Base-by-base conservation (phyloP, 2,888 invertebrate species). In the Macropis europaea region DNA sequence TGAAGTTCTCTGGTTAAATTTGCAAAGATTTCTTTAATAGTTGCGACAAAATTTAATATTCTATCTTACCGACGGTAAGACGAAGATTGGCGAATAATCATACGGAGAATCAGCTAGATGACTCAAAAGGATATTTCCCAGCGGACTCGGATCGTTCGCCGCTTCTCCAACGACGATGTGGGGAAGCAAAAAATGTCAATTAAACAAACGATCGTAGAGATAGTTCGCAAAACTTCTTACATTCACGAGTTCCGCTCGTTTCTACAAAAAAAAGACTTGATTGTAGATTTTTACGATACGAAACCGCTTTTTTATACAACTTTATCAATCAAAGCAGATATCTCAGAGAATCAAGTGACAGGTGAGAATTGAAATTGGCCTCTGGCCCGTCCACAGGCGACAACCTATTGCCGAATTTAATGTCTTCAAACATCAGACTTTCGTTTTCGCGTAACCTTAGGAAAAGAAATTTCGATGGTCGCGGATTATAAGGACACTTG, bases 61-160 rank as follows among this genome's bases (percentile, higher is more conserved):
- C 79, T 79, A 6, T 72, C 36, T 81, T 79, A 79, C 78, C 81
- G 79, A 63, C 72, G 11, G 78, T 30, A 63, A 77, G 26, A 40
- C 3, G 43, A 56, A 45, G 63, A 61, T 57, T n/a, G 45, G 38
- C 42, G 42, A 72, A 59, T n/a, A 67, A 77, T 77, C 54, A 26
- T 75, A 2, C 43, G 43, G 30, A 43, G 38, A 57, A 26, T 40
- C 80, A 45, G 64, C 30, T 64, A 79, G 79, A 81, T 75, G 79
- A 77, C 79, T 69, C 78, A 66, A 75, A 72, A 32, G 43, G 52
- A 61, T 43, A 30, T 54, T 70, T 76, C 68, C 22, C 15, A 24
- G 24, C 13, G 13, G 3, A 9, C 6, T 7, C 6, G 11, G 6
- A 26, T 0, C 54, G 9, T 24, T 62, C 38, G 13, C 42, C 9